phyloP scores from a whole-genome alignment of 2,113 vertebrate species.

The Calidris pygmaea region DNA sequence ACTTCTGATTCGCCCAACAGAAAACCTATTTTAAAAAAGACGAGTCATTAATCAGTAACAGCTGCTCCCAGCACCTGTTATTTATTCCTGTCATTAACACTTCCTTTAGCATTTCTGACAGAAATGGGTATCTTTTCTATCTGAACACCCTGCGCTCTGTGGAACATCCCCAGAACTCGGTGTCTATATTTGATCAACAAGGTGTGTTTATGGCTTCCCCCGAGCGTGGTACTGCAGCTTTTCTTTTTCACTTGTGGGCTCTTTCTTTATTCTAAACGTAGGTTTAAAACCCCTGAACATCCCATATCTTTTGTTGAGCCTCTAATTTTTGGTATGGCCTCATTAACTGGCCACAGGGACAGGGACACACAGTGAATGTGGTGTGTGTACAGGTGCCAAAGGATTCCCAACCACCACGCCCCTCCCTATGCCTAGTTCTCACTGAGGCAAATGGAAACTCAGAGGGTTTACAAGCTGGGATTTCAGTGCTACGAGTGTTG shows the following conservation, averaged over 20 bases:
- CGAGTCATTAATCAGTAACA: constrained; percentile 62
- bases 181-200: neutral
- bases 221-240: neutral
- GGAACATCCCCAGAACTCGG: neutral
- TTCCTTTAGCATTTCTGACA: constrained; percentile 61
- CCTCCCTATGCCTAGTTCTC: neutral
- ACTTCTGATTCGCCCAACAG: constrained; percentile 54
- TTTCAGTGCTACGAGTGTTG: neutral
- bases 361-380: neutral
- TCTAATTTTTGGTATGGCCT: neutral
- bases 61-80: constrained; percentile 77
- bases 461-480: neutral
- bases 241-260: neutral
- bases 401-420: neutral
- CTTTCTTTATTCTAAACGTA: neutral
- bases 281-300: neutral
- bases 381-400: neutral
- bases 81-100: constrained; percentile 43
- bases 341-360: neutral
- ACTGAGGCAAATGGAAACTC: neutral
- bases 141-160: neutral
- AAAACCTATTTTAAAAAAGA: constrained; percentile 62
- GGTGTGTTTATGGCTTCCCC: neutral
- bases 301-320: neutral
- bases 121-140: constrained; percentile 35